Evolutionary conservation across 2,888 invertebrate genomes (phyloP), one percentile per base, ranked within the genome.

Genomic region (Thecocarcelia acutangulata): DNA sequence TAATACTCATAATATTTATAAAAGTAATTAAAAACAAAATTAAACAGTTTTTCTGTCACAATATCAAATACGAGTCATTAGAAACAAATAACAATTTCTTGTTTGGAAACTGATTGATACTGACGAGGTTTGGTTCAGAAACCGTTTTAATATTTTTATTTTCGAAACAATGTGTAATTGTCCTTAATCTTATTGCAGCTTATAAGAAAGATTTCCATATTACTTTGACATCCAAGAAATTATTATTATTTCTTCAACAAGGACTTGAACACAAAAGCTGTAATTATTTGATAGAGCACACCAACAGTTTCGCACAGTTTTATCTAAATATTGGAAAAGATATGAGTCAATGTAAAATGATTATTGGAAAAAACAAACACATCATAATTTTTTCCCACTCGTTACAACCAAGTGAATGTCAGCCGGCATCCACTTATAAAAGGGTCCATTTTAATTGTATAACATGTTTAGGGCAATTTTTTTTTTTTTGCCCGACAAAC

Each of bases 341-440:
- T 28, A 5, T 0, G 6, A 52, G 28, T 12, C 28, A 54, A 15
- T 54, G 4, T 46, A 61, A 44, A 37, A 64, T 54, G 54, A 77
- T 54, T 69, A 76, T 69, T 69, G 61, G 37, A 52, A 69, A 69
- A 42, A 58, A 40, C 33, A 64, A 70, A 24, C 64, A 70, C 69
- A 77, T 70, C 59, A 68, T 61, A 61, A 73, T 66, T 73, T 73
- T 37, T 21, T n/a, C 21, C 1, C 5, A 6, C n/a, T 19, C 24
- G n/a, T 24, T n/a, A 24, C 3, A n/a, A 0, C 13, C 19, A 33
- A 1, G 28, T 6, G 3, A 3, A 24, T 24, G 33, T 1, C 19
- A 52, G n/a, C n/a, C n/a, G 1, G 28, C 11, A 24, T 48, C 21
- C 11, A 46, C 21, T 44, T 54, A 15, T 44, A 15, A 6, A 33